Evolutionary conservation across 1,140 invertebrate species (phyloP).

Genomic region (Drosophila tristis): DNA sequence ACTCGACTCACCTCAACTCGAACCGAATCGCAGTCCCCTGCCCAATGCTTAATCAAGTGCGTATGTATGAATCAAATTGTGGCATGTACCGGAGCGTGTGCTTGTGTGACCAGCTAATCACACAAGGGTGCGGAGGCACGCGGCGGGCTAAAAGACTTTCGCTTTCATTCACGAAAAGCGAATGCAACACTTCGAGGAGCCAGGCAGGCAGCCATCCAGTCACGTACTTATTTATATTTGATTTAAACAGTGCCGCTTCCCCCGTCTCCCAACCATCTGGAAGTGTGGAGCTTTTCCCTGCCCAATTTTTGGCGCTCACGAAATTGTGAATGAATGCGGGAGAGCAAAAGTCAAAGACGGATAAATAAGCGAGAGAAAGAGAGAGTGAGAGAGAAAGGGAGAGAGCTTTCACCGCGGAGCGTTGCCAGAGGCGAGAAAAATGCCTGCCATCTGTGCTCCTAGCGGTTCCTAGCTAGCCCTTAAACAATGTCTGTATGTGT

Average conservation of each 20-base stretch:
- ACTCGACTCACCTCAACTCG: no score
- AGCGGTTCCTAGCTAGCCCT: background rate
- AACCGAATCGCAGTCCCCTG: background rate
- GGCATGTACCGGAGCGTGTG: conserved; percentile 37
- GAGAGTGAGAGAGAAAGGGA: conserved; percentile 5
- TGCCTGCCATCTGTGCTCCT: conserved; percentile 11
- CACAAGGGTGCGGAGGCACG: conserved; percentile 52
- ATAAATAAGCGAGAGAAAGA: conserved; percentile 1
- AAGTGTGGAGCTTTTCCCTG: conserved; percentile 53
- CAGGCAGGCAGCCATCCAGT: conserved; percentile 28
- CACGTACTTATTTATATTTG: conserved; percentile 60
- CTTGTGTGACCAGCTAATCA: conserved; percentile 26
- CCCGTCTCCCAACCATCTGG: background rate
- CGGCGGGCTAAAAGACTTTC: conserved; percentile 54
- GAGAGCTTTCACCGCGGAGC: background rate
- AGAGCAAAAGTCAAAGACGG: background rate
- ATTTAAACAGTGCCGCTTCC: conserved; percentile 61
- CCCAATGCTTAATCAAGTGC: conserved; percentile 43
- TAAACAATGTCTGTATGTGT: no score
- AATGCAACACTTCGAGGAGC: conserved; percentile 56
- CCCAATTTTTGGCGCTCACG: conserved; percentile 48
- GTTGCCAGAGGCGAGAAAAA: no score
- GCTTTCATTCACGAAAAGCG: conserved; percentile 74
- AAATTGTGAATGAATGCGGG: conserved; percentile 75
- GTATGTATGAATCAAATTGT: conserved; percentile 51